Conservation (phyloP, 1,140 invertebrate species). For the Cylas formicarius region DNA sequence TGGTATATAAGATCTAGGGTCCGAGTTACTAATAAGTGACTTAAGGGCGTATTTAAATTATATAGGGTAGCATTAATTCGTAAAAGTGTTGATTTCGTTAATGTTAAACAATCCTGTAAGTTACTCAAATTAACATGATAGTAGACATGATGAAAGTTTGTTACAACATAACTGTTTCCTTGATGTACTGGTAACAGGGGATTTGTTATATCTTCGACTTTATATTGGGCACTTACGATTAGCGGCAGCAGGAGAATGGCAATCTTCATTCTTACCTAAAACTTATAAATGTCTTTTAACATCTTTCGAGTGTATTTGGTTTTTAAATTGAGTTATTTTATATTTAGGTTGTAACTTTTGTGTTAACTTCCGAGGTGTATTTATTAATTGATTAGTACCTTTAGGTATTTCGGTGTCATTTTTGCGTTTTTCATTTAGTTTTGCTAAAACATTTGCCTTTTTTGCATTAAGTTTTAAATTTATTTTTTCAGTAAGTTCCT, state of each 20-base stretch:
- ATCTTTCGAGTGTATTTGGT: constrained; percentile 2
- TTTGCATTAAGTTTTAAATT: background rate
- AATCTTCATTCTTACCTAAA: constrained; percentile 4
- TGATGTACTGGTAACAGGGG: constrained; percentile 1
- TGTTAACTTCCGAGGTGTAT: background rate
- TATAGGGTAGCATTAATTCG: background rate
- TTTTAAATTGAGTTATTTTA: constrained; percentile 1
- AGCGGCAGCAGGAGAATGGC: background rate
- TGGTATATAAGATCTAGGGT: background rate
- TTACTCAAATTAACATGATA: constrained; percentile 9
- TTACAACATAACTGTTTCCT: constrained; percentile 4
- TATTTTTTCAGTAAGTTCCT: constrained; percentile 2
- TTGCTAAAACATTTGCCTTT: constrained; percentile 3
- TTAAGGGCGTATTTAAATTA: background rate
- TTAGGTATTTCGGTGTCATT: constrained; percentile 1
- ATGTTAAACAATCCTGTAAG: background rate
- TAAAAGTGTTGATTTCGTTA: constrained; percentile 4
- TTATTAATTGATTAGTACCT: constrained; percentile 2
- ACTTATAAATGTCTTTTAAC: constrained; percentile 2
- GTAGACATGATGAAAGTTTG: constrained; percentile 4
- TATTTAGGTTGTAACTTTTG: constrained; percentile 1
- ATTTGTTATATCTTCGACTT: constrained; percentile 5
- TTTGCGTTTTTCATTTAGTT: constrained; percentile 3
- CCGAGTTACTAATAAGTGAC: background rate
- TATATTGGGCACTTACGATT: background rate